Conservation (phyloP, 2,113 vertebrate species). For the Muntiacus muntjak region DNA sequence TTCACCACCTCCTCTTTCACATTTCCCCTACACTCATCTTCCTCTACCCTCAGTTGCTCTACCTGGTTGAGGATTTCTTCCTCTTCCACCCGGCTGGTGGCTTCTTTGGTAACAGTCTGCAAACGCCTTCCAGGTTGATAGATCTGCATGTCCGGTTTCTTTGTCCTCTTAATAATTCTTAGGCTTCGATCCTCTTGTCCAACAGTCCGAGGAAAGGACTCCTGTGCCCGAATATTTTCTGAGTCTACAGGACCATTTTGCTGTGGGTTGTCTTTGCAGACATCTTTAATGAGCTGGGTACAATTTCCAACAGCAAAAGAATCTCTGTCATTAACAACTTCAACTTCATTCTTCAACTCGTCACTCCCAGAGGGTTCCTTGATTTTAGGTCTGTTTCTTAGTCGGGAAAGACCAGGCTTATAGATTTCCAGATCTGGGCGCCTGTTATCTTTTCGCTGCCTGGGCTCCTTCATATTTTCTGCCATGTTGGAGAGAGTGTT, state of each 20-base stretch:
- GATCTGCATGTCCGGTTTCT: slow-evolving; percentile 94
- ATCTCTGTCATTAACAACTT: slow-evolving; percentile 48
- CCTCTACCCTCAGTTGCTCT: slow-evolving; percentile 83
- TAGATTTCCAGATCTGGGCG: slow-evolving; percentile 92
- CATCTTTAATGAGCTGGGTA: slow-evolving; percentile 30
- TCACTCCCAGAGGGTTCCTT: slow-evolving; percentile 73
- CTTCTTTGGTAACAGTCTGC: slow-evolving; percentile 76
- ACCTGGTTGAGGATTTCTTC: slow-evolving; percentile 82
- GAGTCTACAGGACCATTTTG: slow-evolving; percentile 77
- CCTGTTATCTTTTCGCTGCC: slow-evolving; percentile 87
- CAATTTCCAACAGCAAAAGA: slow-evolving; percentile 34
- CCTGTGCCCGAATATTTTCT: slow-evolving; percentile 47
- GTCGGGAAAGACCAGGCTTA: slow-evolving; percentile 84
- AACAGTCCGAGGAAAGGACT: slow-evolving; percentile 44
- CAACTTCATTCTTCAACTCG: slow-evolving; percentile 63
- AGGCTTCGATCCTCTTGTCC: slow-evolving; percentile 71
- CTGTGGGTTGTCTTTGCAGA: slow-evolving; percentile 57
- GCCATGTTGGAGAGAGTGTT: background rate
- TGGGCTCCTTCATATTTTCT: slow-evolving; percentile 84
- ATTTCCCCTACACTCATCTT: slow-evolving; percentile 63
- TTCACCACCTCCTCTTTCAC: slow-evolving; percentile 62
- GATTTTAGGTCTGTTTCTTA: slow-evolving; percentile 78
- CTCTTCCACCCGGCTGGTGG: background rate
- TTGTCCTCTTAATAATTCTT: slow-evolving; percentile 83
- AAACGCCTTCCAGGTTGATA: slow-evolving; percentile 92